phyloP scores from a whole-genome alignment of 2,888 invertebrate genomes.

The Rhimphoctona megacephalus region DNA sequence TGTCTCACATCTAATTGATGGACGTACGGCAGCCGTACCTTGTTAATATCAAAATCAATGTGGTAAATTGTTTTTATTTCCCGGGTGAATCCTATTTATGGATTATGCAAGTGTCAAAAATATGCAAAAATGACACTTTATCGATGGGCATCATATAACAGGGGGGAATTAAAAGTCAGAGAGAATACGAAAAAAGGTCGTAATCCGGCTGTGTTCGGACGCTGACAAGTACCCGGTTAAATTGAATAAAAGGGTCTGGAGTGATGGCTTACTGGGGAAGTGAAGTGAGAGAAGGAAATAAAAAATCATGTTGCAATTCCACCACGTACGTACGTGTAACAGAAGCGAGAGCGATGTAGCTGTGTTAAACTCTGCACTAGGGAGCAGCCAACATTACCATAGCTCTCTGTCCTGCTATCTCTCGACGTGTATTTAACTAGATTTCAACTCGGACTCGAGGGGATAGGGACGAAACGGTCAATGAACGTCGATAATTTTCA shows the following conservation, averaged over 20 bases:
- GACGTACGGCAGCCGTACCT: neutral
- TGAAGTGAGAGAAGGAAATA: slow-evolving; percentile 37
- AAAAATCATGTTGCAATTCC: slow-evolving; percentile 81
- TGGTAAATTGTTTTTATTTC: neutral
- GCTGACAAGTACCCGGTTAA: slow-evolving; percentile 36
- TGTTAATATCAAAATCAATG: neutral
- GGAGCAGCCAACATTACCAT: slow-evolving; percentile 34
- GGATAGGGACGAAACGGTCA: slow-evolving; percentile 77
- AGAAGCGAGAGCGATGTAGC: neutral
- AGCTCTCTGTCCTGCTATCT: slow-evolving; percentile 21
- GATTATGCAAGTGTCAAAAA: neutral
- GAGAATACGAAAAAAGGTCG: slow-evolving; percentile 11
- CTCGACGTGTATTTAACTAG: slow-evolving; percentile 80
- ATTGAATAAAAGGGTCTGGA: slow-evolving; percentile 42
- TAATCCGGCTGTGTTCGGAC: slow-evolving; percentile 14
- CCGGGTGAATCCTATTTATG: neutral
- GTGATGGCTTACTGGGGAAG: slow-evolving; percentile 9
- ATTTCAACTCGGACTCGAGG: slow-evolving; percentile 81
- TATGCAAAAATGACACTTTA: neutral
- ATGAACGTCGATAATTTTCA: slow-evolving; percentile 79
- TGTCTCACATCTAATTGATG: neutral
- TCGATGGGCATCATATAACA: slow-evolving; percentile 6
- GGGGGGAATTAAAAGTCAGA: neutral
- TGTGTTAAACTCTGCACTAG: slow-evolving; percentile 52
- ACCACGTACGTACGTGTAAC: slow-evolving; percentile 69